Evolutionary conservation across 2,888 invertebrate genomes (phyloP), one percentile per base, ranked within the genome.

Genomic region (Platypus cylindrus): DNA sequence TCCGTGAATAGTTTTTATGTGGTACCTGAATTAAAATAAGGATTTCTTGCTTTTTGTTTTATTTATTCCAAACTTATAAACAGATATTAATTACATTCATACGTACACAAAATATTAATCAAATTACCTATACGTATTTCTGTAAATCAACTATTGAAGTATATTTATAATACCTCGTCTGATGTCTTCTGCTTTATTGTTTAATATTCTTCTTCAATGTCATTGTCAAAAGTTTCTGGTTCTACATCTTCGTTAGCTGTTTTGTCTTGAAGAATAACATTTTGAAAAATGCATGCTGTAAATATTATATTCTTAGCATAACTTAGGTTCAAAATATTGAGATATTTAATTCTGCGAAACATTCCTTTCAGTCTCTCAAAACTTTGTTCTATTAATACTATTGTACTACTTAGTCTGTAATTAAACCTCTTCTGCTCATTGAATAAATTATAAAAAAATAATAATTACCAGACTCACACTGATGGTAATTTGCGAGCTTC

Each of bases 311-410:
- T 32, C 25, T 34, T 37, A 14, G 13, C 13, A 18, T 36, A 23
- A 12, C 15, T 12, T 7, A 30, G n/a, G 30, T 37, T 34, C 9
- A 17, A 16, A 12, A 33, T 28, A 27, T 37, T 22, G 3, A 29
- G 17, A 30, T 29, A 34, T 27, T 33, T 29, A 24, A 36, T 12
- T 36, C 15, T 23, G 16, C 33, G n/a, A 7, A 11, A 36, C 16
- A 20, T 25, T 15, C 32, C 38, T 27, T 34, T 34, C 17, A 38
- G 17, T n/a, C 26, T 17, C 5, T 35, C 38, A 34, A 27, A 33
- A 9, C 30, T 25, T 20, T 40, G 31, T 27, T 40, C 39, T 25
- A 40, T 33, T 12, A 40, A 7, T 14, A 40, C 36, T 30, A 33
- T 32, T 3, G 33, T 30, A 14, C 36, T 32, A 17, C 39, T 40